Evolutionary conservation across 2,888 invertebrate genomes (phyloP).

Genomic region (Seira sanloemensis): DNA sequence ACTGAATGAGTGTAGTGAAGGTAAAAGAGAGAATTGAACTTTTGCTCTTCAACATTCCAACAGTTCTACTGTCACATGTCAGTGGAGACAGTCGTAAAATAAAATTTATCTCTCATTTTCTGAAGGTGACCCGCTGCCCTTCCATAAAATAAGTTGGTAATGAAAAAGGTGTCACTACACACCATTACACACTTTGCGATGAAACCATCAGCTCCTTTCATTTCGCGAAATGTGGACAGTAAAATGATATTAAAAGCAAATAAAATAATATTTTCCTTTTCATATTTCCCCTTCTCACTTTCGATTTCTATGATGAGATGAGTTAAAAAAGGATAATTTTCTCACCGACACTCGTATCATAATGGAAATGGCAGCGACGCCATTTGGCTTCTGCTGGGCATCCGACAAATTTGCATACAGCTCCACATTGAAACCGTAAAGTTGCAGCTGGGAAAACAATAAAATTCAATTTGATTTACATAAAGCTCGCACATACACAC

Average conservation of each 20-base stretch:
- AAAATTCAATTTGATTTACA: conserved; percentile 68
- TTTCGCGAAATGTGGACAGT: not conserved
- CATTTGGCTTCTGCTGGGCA: conserved; percentile 97
- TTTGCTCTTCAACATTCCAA: not conserved
- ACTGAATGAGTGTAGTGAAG: too few relatives aligned
- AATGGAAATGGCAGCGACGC: conserved; percentile 94
- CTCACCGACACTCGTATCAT: conserved; percentile 88
- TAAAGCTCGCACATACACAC: too few relatives aligned
- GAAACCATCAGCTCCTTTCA: not conserved
- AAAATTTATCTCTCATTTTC: not conserved
- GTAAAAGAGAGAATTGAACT: too few relatives aligned
- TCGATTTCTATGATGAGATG: not conserved
- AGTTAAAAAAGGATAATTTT: conserved; percentile 16
- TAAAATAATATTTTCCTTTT: not conserved
- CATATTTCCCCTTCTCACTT: not conserved
- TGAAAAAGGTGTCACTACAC: too few relatives aligned
- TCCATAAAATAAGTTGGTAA: not conserved
- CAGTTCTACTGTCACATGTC: not conserved
- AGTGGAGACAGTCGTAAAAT: not conserved
- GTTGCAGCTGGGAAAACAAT: conserved; percentile 86
- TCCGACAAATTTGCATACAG: conserved; percentile 97
- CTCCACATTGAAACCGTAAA: conserved; percentile 97
- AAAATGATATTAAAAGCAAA: not conserved
- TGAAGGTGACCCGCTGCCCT: not conserved
- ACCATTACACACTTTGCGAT: too few relatives aligned